Conservation (phyloP, 2,113 vertebrate genomes). For the Tenrec ecaudatus region DNA sequence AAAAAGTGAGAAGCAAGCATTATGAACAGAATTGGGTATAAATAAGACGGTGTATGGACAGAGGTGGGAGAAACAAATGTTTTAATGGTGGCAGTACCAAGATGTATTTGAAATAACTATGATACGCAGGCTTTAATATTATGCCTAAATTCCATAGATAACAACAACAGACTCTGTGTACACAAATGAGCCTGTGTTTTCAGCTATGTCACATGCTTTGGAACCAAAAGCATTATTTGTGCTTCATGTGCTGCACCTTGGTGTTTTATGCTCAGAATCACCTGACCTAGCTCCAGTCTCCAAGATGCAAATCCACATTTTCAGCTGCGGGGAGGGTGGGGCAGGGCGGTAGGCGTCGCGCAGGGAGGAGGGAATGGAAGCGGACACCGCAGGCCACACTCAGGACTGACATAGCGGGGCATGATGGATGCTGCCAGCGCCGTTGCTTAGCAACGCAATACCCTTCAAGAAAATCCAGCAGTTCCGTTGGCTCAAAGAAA, state of each 20-base stretch:
- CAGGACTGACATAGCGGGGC: conserved; percentile 70
- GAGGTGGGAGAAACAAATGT: background rate
- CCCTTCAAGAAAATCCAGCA: conserved; percentile 84
- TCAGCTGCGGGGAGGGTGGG: conserved; percentile 7
- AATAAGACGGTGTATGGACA: background rate
- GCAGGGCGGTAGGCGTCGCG: background rate
- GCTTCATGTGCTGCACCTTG: background rate
- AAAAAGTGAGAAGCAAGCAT: background rate
- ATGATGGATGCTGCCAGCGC: conserved; percentile 82
- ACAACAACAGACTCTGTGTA: background rate
- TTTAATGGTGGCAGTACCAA: background rate
- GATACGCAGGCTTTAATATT: background rate
- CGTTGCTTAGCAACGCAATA: conserved; percentile 88
- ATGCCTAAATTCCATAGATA: background rate
- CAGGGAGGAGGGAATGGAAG: background rate
- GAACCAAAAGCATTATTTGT: conserved; percentile 34
- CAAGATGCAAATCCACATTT: conserved; percentile 67
- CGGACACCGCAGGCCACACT: conserved; percentile 13
- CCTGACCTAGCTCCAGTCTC: conserved; percentile 39
- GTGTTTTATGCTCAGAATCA: conserved; percentile 37
- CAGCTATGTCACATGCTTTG: background rate
- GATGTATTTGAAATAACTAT: background rate
- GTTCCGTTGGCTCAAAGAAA: conserved; percentile 66
- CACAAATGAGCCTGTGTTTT: conserved; percentile 41
- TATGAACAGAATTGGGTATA: background rate